Evolutionary conservation across 2,113 vertebrate genomes (phyloP).

Genomic region (Nettapus auritus): DNA sequence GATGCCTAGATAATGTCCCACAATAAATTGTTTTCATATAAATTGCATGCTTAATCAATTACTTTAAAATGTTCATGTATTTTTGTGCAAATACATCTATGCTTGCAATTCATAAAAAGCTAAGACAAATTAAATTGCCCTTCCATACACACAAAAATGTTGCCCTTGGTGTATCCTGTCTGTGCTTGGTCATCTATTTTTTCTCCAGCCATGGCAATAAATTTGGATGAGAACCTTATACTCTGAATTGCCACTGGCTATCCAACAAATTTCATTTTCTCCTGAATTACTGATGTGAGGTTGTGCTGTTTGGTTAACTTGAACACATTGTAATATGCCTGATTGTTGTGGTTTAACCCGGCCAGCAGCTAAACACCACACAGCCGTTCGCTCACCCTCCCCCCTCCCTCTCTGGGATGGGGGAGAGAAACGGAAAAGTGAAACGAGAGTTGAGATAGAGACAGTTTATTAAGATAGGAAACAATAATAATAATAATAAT

Average conservation of each 20-base stretch:
- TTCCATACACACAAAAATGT: constrained; percentile 53
- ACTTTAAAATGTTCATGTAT: constrained; percentile 61
- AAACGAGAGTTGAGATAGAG: too few species aligned
- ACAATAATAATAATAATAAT: too few species aligned
- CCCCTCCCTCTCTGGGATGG: too few species aligned
- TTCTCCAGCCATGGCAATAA: constrained; percentile 48
- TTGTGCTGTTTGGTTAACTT: constrained; percentile 1
- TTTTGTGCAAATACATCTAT: constrained; percentile 63
- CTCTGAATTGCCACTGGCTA: constrained; percentile 50
- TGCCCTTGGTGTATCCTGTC: constrained; percentile 24
- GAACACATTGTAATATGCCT: constrained; percentile 29
- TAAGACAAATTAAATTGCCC: constrained; percentile 69
- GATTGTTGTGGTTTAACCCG: too few species aligned
- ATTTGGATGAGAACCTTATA: constrained; percentile 42
- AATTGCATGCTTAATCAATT: constrained; percentile 76
- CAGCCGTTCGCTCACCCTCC: too few species aligned
- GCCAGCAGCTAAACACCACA: too few species aligned
- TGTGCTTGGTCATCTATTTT: constrained; percentile 46
- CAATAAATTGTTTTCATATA: constrained; percentile 73
- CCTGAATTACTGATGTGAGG: constrained; percentile 50
- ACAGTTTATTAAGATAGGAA: too few species aligned
- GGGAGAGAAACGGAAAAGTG: too few species aligned
- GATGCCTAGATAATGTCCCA: constrained; percentile 68
- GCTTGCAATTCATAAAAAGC: constrained; percentile 47
- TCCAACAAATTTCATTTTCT: constrained; percentile 68